These are phyloP conservation scores for Solen grandis DNA, from an alignment of 1,140 invertebrate genomes.

Conservation along the genomic window DNA sequence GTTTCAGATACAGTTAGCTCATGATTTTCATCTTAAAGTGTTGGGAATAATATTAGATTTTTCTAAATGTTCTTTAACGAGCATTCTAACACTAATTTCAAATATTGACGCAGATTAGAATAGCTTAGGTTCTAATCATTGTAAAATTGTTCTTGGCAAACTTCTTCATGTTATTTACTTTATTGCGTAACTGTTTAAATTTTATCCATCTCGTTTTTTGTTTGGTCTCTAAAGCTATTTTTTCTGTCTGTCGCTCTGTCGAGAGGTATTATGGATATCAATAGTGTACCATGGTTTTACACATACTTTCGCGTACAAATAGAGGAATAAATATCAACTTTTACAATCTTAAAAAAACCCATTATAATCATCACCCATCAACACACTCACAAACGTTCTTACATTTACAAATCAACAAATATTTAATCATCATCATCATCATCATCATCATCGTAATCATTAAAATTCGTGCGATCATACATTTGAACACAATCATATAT, in stretches of 20 bases:
- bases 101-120: neutral
- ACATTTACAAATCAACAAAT: no score
- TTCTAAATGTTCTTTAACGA: neutral
- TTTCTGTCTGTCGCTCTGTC: neutral
- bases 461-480: no score
- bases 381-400: no score
- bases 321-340: no score
- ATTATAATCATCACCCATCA: no score
- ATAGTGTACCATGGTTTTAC: neutral
- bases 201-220: neutral
- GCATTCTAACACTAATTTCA: neutral
- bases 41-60: neutral
- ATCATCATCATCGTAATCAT: no score
- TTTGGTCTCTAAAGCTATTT: neutral
- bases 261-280: neutral
- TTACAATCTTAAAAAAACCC: no score
- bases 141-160: conserved; percentile 4
- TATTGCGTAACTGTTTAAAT: neutral
- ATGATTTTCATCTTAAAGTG: neutral
- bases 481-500: no score
- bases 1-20: neutral
- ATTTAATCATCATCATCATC: no score
- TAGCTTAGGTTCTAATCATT: neutral
- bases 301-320: no score
- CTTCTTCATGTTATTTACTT: conserved; percentile 1